Base-by-base conservation (phyloP, 2,113 vertebrate genomes). In the Polypterus senegalus region DNA sequence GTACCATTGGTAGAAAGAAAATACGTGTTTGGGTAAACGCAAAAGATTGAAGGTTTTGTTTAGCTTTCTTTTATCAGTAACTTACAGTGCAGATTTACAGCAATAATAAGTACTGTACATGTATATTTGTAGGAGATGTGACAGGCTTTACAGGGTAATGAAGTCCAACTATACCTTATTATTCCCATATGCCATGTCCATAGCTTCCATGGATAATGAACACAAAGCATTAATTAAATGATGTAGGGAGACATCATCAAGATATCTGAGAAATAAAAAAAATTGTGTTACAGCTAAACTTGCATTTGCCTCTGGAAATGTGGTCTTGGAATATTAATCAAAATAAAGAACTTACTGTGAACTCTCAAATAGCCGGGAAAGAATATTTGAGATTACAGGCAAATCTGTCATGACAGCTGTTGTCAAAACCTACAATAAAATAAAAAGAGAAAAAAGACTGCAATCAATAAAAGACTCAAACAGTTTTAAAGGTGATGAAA, bases 171-270 rank as follows among this genome's bases (percentile, higher is more conserved):
- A 68, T 63, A 93, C 96, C 90, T 99, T 99, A 79, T 92, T 98
- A 77, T 92, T 99, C 71, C 95, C 93, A 76, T 91, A 98, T 57
- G 97, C 94, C 97, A 99, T 99, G 75, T 99, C 97, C 95, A 99
- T 99, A 57, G 97, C 97, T 80, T 98, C 97, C 85, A 94, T 66
- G 4, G 97, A 99, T 73, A 99, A 86, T 47, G 94, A 98, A 71
- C 95, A 99, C 69, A 99, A 91, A 10, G 97, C 95, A 44, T 98
- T 99, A 79, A 98, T 99, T 82, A 99, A 83, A 75, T 99, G 97
- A 83, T 99, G 97, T 67, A 99, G 83, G 59, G 97, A 99, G 53
- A 99, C 97, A 46, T 99, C 95, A n/a, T 99, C 97, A 70, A 99
- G 86, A 70, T 98, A 97, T 73, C 96, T 99, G 74, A 72, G 82